Percentiles rank a stretch among this genome's conserved stretches.
Evolutionary conservation across 2,888 invertebrate genomes (phyloP).

Genomic region (Drosophila meridiana): DNA sequence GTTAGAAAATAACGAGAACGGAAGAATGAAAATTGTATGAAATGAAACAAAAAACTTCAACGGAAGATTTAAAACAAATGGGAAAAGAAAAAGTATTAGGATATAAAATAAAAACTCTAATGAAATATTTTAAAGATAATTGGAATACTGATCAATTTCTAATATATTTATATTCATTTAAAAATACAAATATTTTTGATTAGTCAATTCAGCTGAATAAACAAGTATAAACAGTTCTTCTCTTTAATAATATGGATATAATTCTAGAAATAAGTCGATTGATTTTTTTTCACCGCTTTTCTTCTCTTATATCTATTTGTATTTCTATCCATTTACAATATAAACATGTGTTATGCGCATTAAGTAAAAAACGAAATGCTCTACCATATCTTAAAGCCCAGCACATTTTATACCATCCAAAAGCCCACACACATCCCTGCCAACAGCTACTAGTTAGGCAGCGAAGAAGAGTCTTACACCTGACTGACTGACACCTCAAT

Average conservation of each 20-base stretch:
- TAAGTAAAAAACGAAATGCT: not conserved
- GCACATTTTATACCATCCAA: not conserved
- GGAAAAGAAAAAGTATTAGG: not conserved
- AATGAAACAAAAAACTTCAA: no score
- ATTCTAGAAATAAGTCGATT: no score
- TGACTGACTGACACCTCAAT: conserved; percentile 22
- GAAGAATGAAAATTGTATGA: no score
- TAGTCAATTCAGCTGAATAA: no score
- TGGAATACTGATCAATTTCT: not conserved
- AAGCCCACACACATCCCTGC: not conserved
- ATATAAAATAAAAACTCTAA: not conserved
- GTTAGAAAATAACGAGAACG: not conserved
- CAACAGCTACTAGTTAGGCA: not conserved
- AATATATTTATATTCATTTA: not conserved
- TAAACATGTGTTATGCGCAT: not conserved
- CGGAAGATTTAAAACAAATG: not conserved
- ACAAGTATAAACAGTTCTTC: no score
- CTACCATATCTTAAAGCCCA: not conserved
- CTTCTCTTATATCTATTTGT: not conserved
- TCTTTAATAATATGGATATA: no score
- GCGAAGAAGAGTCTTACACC: conserved; percentile 14
- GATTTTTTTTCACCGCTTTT: no score
- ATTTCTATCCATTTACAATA: not conserved
- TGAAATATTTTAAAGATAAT: not conserved
- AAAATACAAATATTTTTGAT: no score